Evolutionary conservation across 2,113 vertebrate genomes (phyloP).

Genomic region (Tretioscincus oriximinensis): DNA sequence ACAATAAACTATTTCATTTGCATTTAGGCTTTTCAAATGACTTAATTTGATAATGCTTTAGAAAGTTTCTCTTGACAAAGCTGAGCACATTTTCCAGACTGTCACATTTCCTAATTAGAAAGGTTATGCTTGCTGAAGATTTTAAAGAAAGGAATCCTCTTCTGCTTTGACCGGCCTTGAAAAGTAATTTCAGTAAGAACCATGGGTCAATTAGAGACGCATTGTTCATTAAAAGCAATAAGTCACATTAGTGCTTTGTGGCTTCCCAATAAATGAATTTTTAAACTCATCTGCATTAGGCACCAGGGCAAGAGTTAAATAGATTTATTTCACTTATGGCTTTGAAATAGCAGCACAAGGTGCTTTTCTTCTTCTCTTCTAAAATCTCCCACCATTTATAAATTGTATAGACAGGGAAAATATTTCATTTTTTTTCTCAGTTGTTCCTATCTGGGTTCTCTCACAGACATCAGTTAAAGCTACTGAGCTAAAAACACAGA

Average conservation of each 20-base stretch:
- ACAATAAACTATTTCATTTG: background rate
- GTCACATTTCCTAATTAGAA: slow-evolving; percentile 9
- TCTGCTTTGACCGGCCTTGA: slow-evolving; percentile 4
- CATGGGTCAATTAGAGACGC: slow-evolving; percentile 14
- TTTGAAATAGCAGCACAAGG: background rate
- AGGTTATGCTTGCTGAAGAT: slow-evolving; percentile 1
- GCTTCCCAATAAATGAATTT: slow-evolving; percentile 6
- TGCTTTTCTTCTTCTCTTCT: background rate
- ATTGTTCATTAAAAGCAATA: slow-evolving; percentile 1
- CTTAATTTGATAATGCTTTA: slow-evolving; percentile 7
- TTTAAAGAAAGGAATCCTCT: slow-evolving; percentile 2
- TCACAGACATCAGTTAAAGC: background rate
- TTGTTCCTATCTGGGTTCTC: slow-evolving; percentile 23
- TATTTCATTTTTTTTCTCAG: slow-evolving; percentile 37
- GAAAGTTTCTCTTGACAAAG: background rate
- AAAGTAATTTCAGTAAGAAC: slow-evolving; percentile 17
- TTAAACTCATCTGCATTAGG: background rate
- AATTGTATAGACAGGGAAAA: background rate
- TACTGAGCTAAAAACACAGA: background rate
- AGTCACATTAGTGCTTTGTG: background rate
- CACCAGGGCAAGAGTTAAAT: background rate
- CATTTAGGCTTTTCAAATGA: background rate
- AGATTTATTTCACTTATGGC: background rate
- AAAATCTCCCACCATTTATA: background rate
- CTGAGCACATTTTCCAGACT: background rate